phyloP scores from a whole-genome alignment of 2,888 invertebrate species.

The Papilio demoleus region DNA sequence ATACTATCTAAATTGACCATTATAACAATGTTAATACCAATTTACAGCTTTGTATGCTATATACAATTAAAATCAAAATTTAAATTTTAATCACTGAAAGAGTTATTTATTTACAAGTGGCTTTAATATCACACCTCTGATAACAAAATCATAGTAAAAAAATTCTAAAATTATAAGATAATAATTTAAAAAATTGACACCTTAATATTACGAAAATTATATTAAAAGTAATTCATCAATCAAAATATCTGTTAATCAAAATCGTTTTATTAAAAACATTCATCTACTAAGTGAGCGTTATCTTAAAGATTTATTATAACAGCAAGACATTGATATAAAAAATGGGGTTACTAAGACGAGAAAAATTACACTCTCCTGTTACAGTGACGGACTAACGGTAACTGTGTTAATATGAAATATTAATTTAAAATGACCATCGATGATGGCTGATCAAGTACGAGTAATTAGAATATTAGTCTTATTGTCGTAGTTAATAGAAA shows the following conservation, averaged over 20 bases:
- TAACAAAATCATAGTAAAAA: neutral
- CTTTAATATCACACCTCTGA: neutral
- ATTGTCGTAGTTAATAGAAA: no score
- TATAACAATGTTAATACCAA: neutral
- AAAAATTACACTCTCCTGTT: constrained; percentile 40
- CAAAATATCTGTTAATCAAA: constrained; percentile 41
- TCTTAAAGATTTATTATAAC: constrained; percentile 38
- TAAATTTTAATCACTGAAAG: neutral
- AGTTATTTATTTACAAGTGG: neutral
- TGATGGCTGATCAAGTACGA: constrained; percentile 1
- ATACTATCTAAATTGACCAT: constrained; percentile 23
- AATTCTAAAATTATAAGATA: neutral
- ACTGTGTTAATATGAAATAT: constrained; percentile 27
- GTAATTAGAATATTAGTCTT: no score
- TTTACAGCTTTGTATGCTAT: no score
- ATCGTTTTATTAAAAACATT: constrained; percentile 17
- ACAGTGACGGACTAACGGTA: constrained; percentile 42
- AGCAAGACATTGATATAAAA: constrained; percentile 28
- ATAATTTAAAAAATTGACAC: neutral
- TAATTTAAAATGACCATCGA: neutral
- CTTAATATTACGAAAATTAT: neutral
- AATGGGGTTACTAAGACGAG: constrained; percentile 37
- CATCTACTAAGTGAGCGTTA: constrained; percentile 21
- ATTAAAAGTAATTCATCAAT: neutral
- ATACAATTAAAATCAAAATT: no score